Percentiles rank a stretch among this genome's conserved stretches.
These are phyloP conservation scores for Myoxocephalus aenaeus DNA, from an alignment of 2,797 vertebrate species.

Conservation along the genomic window DNA sequence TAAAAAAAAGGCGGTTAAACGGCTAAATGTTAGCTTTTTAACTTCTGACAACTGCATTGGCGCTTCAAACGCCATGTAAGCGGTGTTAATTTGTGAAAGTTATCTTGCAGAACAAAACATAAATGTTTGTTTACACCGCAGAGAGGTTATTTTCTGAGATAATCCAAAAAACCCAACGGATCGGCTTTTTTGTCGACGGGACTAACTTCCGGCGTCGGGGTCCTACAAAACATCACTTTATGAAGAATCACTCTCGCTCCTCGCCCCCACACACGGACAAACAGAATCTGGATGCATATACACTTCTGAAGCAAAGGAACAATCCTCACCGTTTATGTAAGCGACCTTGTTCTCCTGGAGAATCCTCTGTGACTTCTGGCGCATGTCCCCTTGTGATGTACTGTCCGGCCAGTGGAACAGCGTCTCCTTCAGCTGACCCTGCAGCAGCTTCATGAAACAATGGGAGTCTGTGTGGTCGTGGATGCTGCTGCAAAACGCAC, in stretches of 20 bases:
- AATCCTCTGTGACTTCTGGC: conserved; percentile 91
- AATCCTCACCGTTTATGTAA: conserved; percentile 94
- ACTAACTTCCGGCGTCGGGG: background rate
- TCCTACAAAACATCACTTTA: background rate
- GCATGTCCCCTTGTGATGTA: conserved; percentile 86
- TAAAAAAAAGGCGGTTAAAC: background rate
- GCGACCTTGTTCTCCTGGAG: conserved; percentile 92
- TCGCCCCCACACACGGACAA: background rate
- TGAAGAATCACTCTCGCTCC: conserved; percentile 1
- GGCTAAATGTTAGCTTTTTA: background rate
- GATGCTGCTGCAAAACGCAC: conserved; percentile 90
- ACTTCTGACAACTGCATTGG: background rate
- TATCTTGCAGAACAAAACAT: too few species aligned
- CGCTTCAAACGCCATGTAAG: background rate
- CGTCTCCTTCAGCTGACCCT: conserved; percentile 97
- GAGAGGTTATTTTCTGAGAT: background rate
- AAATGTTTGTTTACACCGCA: background rate
- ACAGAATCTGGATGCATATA: background rate
- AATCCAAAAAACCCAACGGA: background rate
- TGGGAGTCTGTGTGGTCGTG: conserved; percentile 97
- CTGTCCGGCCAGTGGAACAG: conserved; percentile 92
- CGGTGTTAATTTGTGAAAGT: too few species aligned
- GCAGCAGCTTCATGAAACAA: conserved; percentile 98
- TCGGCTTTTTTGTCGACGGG: background rate
- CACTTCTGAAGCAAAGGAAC: background rate